Conservation (phyloP, 1,140 invertebrate species). For the Leguminivora glycinivorella region DNA sequence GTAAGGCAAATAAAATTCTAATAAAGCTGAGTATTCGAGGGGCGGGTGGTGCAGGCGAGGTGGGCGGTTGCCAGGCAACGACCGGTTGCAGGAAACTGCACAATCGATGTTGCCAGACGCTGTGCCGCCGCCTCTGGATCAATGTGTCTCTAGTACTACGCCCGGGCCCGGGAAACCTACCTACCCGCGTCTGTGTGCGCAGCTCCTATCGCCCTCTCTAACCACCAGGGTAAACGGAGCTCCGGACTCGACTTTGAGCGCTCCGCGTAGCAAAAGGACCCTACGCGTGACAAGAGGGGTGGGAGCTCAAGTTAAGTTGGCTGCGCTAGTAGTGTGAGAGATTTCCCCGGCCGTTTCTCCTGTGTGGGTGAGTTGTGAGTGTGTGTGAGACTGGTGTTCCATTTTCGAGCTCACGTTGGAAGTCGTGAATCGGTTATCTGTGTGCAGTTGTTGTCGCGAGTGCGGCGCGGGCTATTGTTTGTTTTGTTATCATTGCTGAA, state of each 20-base stretch:
- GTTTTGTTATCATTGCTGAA: conserved; percentile 64
- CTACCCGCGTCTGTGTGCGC: conserved; percentile 49
- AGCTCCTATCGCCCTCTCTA: conserved; percentile 42
- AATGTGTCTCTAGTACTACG: conserved; percentile 79
- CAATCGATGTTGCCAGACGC: conserved; percentile 77
- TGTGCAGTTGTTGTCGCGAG: conserved; percentile 57
- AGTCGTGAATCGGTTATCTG: conserved; percentile 70
- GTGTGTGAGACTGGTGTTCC: conserved; percentile 47
- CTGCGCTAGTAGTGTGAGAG: conserved; percentile 42
- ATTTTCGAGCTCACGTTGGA: conserved; percentile 59
- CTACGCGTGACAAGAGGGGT: conserved; percentile 31
- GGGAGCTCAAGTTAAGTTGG: conserved; percentile 47
- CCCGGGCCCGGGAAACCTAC: conserved; percentile 69
- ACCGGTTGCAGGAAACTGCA: conserved; percentile 75
- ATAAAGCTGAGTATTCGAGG: conserved; percentile 54
- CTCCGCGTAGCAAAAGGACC: background rate
- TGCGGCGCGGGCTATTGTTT: conserved; percentile 66
- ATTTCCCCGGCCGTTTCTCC: conserved; percentile 52
- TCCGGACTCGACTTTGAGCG: conserved; percentile 34
- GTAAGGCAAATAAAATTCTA: conserved; percentile 54
- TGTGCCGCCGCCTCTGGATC: conserved; percentile 63
- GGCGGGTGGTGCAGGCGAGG: conserved; percentile 52
- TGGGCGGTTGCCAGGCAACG: conserved; percentile 69
- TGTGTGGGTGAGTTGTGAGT: conserved; percentile 51
- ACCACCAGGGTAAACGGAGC: conserved; percentile 45